phyloP scores from a whole-genome alignment of 2,888 invertebrate species.

The Unio delphinus region DNA sequence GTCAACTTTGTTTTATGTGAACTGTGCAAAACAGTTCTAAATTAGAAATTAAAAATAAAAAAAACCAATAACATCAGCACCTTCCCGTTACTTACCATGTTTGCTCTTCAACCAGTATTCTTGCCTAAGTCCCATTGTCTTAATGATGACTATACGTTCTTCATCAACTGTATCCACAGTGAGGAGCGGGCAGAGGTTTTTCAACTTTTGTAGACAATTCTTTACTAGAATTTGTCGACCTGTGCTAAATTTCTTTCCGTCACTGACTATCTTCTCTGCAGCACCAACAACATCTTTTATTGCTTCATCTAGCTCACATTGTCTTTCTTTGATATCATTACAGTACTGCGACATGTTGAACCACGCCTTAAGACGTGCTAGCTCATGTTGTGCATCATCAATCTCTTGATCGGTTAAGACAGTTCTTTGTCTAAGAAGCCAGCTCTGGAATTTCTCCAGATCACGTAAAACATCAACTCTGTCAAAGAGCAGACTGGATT shows the following conservation, averaged over 20 bases:
- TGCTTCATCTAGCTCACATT: slow-evolving; percentile 2
- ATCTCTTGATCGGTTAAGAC: slow-evolving; percentile 41
- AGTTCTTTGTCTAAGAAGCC: slow-evolving; percentile 18
- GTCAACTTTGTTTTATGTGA: no score
- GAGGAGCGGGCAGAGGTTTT: slow-evolving; percentile 22
- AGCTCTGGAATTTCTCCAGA: slow-evolving; percentile 19
- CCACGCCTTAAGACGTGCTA: slow-evolving; percentile 21
- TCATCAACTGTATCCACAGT: slow-evolving; percentile 64
- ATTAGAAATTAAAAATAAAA: no score
- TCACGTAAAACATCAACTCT: slow-evolving; percentile 8
- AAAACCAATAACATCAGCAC: no score
- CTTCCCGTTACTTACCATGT: slow-evolving; percentile 72
- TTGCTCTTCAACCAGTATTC: slow-evolving; percentile 83
- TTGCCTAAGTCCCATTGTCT: slow-evolving; percentile 75
- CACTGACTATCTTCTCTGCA: slow-evolving; percentile 17
- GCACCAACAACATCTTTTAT: slow-evolving; percentile 9
- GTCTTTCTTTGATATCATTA: slow-evolving; percentile 3
- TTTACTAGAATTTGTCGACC: slow-evolving; percentile 8
- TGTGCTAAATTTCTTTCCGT: slow-evolving; percentile 16
- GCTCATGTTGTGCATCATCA: slow-evolving; percentile 38
- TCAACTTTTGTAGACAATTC: slow-evolving; percentile 22
- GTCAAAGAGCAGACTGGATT: slow-evolving; percentile 1
- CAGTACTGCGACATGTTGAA: slow-evolving; percentile 18
- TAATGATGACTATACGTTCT: slow-evolving; percentile 76
- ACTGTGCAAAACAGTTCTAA: no score